Evolutionary conservation across 1,140 invertebrate genomes (phyloP), one percentile per base, ranked within the genome.

Genomic region (Philopotamus ludificatus): DNA sequence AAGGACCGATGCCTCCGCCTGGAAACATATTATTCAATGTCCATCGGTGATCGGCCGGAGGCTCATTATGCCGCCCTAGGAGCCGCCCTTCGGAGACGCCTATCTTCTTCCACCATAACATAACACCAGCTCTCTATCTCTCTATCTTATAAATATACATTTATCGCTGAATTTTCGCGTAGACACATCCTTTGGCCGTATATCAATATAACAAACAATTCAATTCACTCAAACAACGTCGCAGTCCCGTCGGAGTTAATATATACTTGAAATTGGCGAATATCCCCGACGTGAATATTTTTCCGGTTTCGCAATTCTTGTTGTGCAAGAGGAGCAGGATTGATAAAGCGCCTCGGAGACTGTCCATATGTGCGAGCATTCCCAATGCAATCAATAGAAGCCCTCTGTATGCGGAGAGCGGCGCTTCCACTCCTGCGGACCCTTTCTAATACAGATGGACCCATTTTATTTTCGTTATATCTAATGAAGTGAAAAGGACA

Each of bases 261-360:
- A n/a, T n/a, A n/a, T n/a, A n/a, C n/a, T n/a, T n/a, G n/a, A n/a
- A n/a, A n/a, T n/a, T n/a, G n/a, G n/a, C n/a, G n/a, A n/a, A n/a
- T n/a, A n/a, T n/a, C n/a, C n/a, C n/a, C n/a, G n/a, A n/a, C n/a
- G n/a, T 47, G 44, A 47, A 47, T 47, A 47, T 47, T 47, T 47
- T 47, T 20, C 4, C 44, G 44, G 10, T 47, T 4, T 20, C 44
- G 10, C 3, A 20, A 7, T n/a, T n/a, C 44, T 7, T 16, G 18
- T 47, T 47, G 4, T 16, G 10, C 10, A 20, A n/a, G 42, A 21
- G 44, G 39, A 34, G 61, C 15, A 63, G 28, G 47, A 34, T 68
- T 68, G 67, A 68, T 68, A 68, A 68, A 68, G 45, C 63, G 67
- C 67, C 63, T 65, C 63, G 22, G 67, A 68, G 67, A 68, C 67